phyloP scores from a whole-genome alignment of 1,140 invertebrate genomes.

The Drosophila grimshawi region DNA sequence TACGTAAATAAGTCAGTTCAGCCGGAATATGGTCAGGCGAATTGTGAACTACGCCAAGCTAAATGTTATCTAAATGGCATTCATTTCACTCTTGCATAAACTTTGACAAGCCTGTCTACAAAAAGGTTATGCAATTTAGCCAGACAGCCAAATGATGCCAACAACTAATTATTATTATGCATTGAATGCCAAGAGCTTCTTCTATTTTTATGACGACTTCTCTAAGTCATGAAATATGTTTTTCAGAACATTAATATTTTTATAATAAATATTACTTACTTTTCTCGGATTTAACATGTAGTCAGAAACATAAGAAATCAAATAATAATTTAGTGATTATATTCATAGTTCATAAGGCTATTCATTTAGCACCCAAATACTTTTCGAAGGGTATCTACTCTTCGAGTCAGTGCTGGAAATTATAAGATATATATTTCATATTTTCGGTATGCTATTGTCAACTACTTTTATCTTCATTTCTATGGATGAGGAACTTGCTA shows the following conservation, averaged over 20 bases:
- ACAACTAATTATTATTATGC: constrained; percentile 12
- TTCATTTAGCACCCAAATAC: neutral
- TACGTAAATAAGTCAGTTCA: constrained; percentile 2
- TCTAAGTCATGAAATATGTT: neutral
- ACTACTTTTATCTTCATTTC: constrained; percentile 50
- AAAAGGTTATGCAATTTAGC: constrained; percentile 40
- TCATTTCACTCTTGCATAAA: constrained; percentile 70
- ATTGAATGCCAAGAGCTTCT: constrained; percentile 1
- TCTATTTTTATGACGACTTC: neutral
- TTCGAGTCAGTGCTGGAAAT: neutral
- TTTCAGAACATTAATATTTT: too few relatives aligned
- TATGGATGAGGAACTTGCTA: constrained; percentile 16
- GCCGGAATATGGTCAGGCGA: constrained; percentile 28
- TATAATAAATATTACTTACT: too few relatives aligned
- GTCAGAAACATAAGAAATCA: too few relatives aligned
- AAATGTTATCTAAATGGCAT: constrained; percentile 71
- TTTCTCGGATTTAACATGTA: too few relatives aligned
- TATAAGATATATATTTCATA: neutral
- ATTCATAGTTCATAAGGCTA: too few relatives aligned
- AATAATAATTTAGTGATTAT: too few relatives aligned
- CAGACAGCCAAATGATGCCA: constrained; percentile 16
- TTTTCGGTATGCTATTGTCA: constrained; percentile 42
- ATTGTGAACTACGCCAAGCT: constrained; percentile 23
- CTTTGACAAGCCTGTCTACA: constrained; percentile 41
- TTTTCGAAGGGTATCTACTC: neutral